Evolutionary conservation across 1,140 invertebrate species (phyloP).

Genomic region (Saccostrea glomerata): DNA sequence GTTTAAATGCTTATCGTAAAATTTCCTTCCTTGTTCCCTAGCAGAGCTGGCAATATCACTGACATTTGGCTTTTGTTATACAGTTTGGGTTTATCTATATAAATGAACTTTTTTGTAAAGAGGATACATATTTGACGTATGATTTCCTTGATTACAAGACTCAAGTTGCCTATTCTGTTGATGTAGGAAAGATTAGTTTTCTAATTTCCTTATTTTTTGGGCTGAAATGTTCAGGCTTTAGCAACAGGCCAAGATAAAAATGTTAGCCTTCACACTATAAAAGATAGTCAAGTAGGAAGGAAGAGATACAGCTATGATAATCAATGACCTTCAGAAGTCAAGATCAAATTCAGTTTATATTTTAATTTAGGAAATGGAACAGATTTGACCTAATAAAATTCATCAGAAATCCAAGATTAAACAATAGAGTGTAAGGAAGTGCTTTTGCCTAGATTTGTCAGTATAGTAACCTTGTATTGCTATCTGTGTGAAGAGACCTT

Average conservation of each 20-base stretch:
- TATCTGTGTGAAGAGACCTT: background rate
- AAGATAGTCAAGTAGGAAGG: constrained; percentile 19
- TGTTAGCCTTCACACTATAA: background rate
- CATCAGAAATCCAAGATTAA: no score
- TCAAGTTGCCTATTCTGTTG: constrained; percentile 33
- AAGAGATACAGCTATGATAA: background rate
- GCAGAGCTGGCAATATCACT: constrained; percentile 11
- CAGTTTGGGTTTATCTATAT: background rate
- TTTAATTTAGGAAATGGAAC: background rate
- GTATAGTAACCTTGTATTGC: background rate
- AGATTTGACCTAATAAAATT: background rate
- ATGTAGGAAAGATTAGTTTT: constrained; percentile 6
- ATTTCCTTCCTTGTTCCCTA: constrained; percentile 42
- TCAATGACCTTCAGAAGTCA: background rate
- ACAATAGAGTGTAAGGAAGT: background rate
- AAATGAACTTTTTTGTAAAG: background rate
- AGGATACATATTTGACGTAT: constrained; percentile 30
- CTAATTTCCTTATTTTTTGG: constrained; percentile 35
- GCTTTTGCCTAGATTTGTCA: background rate
- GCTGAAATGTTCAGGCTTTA: constrained; percentile 17
- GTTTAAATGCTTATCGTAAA: constrained; percentile 44
- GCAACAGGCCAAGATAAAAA: background rate
- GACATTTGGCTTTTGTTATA: constrained; percentile 14
- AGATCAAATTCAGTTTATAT: background rate
- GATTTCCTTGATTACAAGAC: constrained; percentile 31